These are phyloP conservation scores for Paramuricea clavata DNA, from an alignment of 92 coral and sea anemone genomes.

Conservation along the genomic window DNA sequence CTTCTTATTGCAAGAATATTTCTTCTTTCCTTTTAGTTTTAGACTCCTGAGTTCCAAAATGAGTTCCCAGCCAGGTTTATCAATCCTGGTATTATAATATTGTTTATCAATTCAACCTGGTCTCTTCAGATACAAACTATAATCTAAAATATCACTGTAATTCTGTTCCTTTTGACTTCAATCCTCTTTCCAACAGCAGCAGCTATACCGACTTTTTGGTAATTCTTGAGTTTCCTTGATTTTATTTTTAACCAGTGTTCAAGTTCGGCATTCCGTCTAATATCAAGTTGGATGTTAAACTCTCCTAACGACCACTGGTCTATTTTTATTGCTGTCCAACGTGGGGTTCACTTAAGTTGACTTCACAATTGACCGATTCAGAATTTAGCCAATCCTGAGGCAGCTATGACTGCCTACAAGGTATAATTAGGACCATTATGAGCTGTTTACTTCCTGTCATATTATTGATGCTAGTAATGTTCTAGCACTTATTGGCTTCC, in stretches of 20 bases:
- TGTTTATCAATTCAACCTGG: background rate
- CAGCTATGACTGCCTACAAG: background rate
- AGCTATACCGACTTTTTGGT: too few relatives aligned
- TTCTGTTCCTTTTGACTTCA: background rate
- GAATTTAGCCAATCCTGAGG: background rate
- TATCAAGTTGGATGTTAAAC: background rate
- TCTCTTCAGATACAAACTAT: background rate
- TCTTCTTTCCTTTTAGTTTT: background rate
- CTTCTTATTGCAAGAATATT: background rate
- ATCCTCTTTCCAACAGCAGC: background rate
- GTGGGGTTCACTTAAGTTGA: background rate
- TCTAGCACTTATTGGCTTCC: background rate
- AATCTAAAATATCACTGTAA: background rate
- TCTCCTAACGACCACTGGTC: background rate
- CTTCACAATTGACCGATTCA: background rate
- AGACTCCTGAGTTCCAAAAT: background rate
- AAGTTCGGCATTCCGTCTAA: background rate
- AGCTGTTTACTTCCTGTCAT: background rate
- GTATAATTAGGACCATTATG: background rate
- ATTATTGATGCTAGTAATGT: background rate
- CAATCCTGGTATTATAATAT: background rate
- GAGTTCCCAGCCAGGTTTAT: background rate
- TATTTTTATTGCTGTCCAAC: constrained; percentile 7
- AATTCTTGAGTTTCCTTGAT: background rate
- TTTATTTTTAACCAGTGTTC: background rate